A percentile compares a stretch with the other conserved stretches of the same genome.
Conservation (phyloP, 2,888 invertebrate genomes). For the Uloborus plumipes region DNA sequence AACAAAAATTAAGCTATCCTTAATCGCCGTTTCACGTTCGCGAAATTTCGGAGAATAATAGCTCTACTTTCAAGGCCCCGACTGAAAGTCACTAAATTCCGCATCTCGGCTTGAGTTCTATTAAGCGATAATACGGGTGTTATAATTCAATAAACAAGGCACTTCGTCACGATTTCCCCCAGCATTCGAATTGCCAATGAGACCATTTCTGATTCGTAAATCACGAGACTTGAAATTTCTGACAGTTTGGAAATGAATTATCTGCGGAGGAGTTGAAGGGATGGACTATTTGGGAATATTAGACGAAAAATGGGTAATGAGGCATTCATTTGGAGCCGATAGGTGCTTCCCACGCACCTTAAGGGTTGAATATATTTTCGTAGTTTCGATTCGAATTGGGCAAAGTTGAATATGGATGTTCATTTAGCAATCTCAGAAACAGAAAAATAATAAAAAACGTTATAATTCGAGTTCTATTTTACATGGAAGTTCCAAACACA, state of each 20-base stretch:
- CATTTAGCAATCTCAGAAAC: too few relatives aligned
- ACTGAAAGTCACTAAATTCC: conserved; percentile 15
- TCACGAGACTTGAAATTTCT: conserved; percentile 31
- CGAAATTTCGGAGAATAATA: conserved; percentile 24
- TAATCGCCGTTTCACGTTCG: conserved; percentile 49
- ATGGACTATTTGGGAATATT: conserved; percentile 2
- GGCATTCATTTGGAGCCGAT: too few relatives aligned
- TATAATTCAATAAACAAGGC: conserved; percentile 56
- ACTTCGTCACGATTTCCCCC: conserved; percentile 35
- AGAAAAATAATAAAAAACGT: too few relatives aligned
- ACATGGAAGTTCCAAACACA: too few relatives aligned
- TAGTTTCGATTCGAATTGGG: too few relatives aligned
- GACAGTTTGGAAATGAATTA: conserved; percentile 11
- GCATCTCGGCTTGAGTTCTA: conserved; percentile 26
- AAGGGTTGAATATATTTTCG: too few relatives aligned
- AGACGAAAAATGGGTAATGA: too few relatives aligned
- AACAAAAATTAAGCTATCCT: conserved; percentile 25
- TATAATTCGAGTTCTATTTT: too few relatives aligned
- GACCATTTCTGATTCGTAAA: conserved; percentile 33
- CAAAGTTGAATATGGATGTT: too few relatives aligned
- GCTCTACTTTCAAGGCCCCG: conserved; percentile 29
- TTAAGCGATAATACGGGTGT: conserved; percentile 45
- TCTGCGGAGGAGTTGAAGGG: conserved; percentile 36
- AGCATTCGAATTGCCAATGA: conserved; percentile 41
- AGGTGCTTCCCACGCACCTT: too few relatives aligned